These are phyloP conservation scores for Scolopax mira DNA, from an alignment of 2,113 vertebrate species.

Conservation along the genomic window DNA sequence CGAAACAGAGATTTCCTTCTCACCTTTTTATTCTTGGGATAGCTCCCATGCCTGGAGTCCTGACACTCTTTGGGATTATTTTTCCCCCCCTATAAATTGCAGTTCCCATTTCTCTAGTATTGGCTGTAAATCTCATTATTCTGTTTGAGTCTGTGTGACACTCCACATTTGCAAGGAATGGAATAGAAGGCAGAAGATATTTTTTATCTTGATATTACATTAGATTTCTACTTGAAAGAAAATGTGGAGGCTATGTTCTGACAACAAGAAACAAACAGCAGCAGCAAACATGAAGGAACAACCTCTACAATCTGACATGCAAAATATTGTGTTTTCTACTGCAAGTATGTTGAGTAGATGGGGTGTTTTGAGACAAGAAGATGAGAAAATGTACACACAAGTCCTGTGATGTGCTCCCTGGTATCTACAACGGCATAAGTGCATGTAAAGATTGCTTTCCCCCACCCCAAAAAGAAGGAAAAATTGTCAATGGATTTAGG, in stretches of 20 bases:
- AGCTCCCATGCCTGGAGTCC: neutral
- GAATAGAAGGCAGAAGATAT: neutral
- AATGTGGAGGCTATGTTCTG: neutral
- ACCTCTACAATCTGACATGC: neutral
- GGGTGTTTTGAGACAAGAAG: neutral
- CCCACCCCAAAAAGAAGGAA: neutral
- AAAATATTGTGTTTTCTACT: neutral
- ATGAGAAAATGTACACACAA: neutral
- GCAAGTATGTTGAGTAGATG: neutral
- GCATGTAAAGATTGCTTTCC: neutral
- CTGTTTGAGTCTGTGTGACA: neutral
- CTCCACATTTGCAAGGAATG: neutral
- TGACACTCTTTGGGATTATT: neutral
- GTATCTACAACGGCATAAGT: neutral
- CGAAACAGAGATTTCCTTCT: neutral
- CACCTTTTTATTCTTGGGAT: neutral
- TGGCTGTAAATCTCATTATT: neutral
- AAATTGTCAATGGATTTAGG: neutral
- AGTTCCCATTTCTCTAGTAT: neutral
- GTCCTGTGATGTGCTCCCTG: neutral
- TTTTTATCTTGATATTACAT: neutral
- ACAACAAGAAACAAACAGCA: neutral
- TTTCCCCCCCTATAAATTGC: neutral
- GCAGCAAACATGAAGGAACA: neutral
- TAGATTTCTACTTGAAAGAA: neutral